These are phyloP conservation scores for Sebastes cheni DNA, from an alignment of 2,797 vertebrate species.

Conservation along the genomic window DNA sequence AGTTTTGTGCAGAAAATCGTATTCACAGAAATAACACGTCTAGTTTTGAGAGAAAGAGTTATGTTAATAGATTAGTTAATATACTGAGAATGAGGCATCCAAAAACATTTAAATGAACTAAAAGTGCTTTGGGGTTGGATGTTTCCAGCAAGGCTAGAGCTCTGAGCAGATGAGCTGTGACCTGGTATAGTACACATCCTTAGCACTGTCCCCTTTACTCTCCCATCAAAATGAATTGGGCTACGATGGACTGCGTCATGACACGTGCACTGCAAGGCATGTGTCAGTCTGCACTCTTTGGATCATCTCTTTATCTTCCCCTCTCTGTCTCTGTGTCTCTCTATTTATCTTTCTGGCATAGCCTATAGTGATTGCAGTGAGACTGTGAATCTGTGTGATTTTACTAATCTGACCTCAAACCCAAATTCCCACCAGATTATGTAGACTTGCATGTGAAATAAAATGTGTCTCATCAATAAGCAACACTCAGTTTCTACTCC, in stretches of 20 bases:
- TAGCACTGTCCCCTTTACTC: not conserved
- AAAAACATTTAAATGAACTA: not conserved
- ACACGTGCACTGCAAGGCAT: conserved; percentile 39
- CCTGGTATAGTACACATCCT: not conserved
- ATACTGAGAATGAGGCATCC: not conserved
- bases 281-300: conserved; percentile 25
- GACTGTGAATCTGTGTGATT: conserved; percentile 33
- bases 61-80: not conserved
- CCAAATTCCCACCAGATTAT: conserved; percentile 4
- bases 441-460: no score
- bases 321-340: not conserved
- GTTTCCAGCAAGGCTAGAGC: not conserved
- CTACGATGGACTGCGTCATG: conserved; percentile 5
- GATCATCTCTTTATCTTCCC: conserved; percentile 31
- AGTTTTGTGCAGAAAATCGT: not conserved
- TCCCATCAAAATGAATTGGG: not conserved
- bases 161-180: conserved; percentile 16
- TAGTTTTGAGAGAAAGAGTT: not conserved
- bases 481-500: not conserved
- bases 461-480: not conserved
- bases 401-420: conserved; percentile 45
- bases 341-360: conserved; percentile 1
- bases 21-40: not conserved
- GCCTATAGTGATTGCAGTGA: not conserved
- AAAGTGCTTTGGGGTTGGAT: not conserved